Evolutionary conservation across 2,797 vertebrate species (phyloP).

Genomic region (Lutjanus campechanus): DNA sequence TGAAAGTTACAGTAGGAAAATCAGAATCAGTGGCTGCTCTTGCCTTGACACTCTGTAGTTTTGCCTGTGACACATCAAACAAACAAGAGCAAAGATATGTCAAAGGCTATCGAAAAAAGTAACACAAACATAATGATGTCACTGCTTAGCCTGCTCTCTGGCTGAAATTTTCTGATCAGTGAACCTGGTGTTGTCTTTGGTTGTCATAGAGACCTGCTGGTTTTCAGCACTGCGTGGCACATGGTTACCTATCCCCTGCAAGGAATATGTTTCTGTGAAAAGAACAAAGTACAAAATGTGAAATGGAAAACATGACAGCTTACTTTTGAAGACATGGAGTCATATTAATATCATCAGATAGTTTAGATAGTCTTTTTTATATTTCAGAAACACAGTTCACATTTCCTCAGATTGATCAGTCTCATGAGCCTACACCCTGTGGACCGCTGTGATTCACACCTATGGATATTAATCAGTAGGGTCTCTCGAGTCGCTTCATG

Average conservation of each 20-base stretch:
- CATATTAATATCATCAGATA: background rate
- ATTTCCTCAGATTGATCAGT: background rate
- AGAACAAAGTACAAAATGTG: conserved; percentile 9
- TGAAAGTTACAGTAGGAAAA: no score
- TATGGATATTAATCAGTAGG: conserved; percentile 20
- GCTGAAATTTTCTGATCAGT: conserved; percentile 25
- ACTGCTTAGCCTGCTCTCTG: background rate
- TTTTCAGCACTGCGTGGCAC: conserved; percentile 11
- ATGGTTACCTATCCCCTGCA: conserved; percentile 1
- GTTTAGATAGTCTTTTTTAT: background rate
- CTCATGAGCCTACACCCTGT: background rate
- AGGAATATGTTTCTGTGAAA: conserved; percentile 20
- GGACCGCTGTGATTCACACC: conserved; percentile 25
- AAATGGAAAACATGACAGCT: background rate
- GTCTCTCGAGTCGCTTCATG: conserved; percentile 31
- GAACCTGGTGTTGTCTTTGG: conserved; percentile 23
- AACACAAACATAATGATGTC: background rate
- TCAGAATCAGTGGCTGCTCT: no score
- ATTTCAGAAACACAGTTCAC: background rate
- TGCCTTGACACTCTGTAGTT: background rate
- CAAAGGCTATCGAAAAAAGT: background rate
- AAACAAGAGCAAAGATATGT: background rate
- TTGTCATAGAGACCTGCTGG: conserved; percentile 47
- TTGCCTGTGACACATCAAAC: background rate
- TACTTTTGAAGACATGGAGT: conserved; percentile 1